Evolutionary conservation across 1,140 invertebrate genomes (phyloP).

Genomic region (Cyphomyrmex costatus): DNA sequence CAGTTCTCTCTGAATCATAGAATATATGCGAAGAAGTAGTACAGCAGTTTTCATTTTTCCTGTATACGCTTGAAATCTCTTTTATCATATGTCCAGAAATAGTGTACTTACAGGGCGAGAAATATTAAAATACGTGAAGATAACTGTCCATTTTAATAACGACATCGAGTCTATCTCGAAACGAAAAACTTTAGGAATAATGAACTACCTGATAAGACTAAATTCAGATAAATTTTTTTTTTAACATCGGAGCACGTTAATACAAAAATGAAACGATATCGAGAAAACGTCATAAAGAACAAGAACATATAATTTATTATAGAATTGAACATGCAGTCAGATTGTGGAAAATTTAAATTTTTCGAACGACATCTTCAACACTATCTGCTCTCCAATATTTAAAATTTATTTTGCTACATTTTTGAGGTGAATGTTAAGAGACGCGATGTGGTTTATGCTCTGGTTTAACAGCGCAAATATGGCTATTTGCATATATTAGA

Average conservation of each 20-base stretch:
- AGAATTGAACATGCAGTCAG: no score
- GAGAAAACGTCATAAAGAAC: no score
- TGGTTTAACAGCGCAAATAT: not conserved
- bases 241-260: no score
- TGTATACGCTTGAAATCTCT: not conserved
- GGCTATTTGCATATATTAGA: not conserved
- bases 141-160: not conserved
- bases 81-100: not conserved
- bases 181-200: not conserved
- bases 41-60: not conserved
- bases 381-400: not conserved
- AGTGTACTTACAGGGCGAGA: not conserved
- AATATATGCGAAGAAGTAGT: not conserved
- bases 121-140: conserved; percentile 13
- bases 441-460: not conserved
- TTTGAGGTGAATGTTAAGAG: not conserved
- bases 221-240: no score
- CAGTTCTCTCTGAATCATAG: not conserved
- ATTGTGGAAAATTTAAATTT: no score
- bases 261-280: no score
- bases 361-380: no score
- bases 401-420: not conserved
- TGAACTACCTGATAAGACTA: not conserved
- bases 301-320: no score
- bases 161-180: not conserved